phyloP scores from a whole-genome alignment of 1,140 invertebrate species.

The Himalopsyche phryganea region DNA sequence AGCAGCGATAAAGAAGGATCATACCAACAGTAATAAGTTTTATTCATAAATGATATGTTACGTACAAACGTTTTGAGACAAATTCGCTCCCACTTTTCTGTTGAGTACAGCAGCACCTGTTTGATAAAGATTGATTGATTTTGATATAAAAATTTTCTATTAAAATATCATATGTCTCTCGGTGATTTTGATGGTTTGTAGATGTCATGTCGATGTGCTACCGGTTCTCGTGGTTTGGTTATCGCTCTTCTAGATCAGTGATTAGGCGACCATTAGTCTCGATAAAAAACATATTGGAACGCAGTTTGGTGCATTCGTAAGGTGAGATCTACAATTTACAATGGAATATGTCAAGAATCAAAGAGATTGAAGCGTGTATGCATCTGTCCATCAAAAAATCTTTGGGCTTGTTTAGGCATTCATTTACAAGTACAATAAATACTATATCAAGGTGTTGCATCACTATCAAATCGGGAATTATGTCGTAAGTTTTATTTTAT shows the following conservation, averaged over 20 bases:
- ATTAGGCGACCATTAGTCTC: constrained; percentile 22
- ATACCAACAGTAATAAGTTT: too few species aligned
- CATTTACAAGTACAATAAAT: background rate
- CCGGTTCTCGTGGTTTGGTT: constrained; percentile 14
- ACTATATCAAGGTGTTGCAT: too few species aligned
- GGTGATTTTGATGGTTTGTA: constrained; percentile 10
- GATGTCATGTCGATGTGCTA: constrained; percentile 26
- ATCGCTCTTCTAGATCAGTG: constrained; percentile 25
- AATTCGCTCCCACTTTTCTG: background rate
- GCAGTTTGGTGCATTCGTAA: constrained; percentile 1
- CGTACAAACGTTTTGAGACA: too few species aligned
- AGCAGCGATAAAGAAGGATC: too few species aligned
- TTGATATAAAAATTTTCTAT: constrained; percentile 9
- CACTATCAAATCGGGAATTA: too few species aligned
- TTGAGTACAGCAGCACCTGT: constrained; percentile 11
- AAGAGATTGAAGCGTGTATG: constrained; percentile 8
- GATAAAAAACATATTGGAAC: constrained; percentile 20
- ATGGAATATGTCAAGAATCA: constrained; percentile 9
- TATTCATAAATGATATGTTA: too few species aligned
- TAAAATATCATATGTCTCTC: constrained; percentile 13
- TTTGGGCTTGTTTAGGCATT: constrained; percentile 12
- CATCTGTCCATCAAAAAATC: constrained; percentile 11
- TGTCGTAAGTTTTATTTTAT: too few species aligned
- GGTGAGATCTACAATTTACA: constrained; percentile 2
- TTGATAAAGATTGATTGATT: constrained; percentile 5